Evolutionary conservation across 2,113 vertebrate species (phyloP).

Genomic region (Nicator chloris): DNA sequence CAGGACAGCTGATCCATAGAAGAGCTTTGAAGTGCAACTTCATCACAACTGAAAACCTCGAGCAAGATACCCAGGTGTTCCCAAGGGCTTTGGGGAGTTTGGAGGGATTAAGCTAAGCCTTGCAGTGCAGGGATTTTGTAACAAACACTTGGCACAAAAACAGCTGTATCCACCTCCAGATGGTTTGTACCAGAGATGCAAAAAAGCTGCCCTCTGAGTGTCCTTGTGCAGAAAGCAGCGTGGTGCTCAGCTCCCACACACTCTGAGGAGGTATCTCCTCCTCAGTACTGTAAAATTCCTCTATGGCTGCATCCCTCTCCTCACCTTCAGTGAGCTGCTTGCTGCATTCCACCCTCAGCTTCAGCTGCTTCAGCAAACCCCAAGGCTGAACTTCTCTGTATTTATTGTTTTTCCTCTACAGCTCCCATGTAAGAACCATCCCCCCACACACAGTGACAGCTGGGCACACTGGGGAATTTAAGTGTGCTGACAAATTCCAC

Average conservation of each 20-base stretch:
- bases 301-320: background rate
- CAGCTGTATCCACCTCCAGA: background rate
- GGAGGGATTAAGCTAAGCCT: background rate
- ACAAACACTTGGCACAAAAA: background rate
- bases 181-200: background rate
- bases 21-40: background rate
- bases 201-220: background rate
- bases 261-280: background rate
- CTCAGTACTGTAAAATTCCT: background rate
- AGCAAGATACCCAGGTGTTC: background rate
- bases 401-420: background rate
- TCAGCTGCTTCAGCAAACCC: background rate
- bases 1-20: background rate
- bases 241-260: no score
- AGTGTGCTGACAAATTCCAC: background rate
- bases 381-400: background rate
- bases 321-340: background rate
- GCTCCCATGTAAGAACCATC: background rate
- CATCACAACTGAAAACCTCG: background rate
- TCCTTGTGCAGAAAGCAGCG: background rate
- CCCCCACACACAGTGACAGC: background rate
- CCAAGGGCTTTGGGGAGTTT: background rate
- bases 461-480: background rate
- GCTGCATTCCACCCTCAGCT: background rate
- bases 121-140: background rate